These are phyloP conservation scores for Bombus difficillimus DNA, from an alignment of 1,140 invertebrate genomes.

Conservation along the genomic window DNA sequence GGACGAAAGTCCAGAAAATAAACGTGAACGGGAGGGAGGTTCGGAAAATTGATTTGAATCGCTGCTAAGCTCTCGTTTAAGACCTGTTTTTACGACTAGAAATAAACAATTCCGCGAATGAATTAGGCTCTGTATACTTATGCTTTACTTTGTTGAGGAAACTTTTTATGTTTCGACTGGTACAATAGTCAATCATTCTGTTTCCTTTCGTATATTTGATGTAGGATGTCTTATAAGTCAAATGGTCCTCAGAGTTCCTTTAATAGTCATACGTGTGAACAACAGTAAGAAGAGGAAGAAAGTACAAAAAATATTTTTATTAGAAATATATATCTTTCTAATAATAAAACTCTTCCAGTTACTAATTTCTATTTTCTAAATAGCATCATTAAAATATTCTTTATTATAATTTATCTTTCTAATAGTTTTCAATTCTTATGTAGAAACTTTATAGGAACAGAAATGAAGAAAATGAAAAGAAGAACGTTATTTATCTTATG, in stretches of 20 bases:
- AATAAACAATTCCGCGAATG: conserved; percentile 26
- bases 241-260: background rate
- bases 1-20: background rate
- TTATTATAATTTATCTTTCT: background rate
- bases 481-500: background rate
- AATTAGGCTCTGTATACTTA: conserved; percentile 2
- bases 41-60: conserved; percentile 2
- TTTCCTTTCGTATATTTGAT: background rate
- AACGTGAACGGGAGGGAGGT: background rate
- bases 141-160: background rate
- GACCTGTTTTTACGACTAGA: background rate
- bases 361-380: background rate
- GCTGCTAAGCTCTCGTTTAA: background rate
- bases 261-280: background rate
- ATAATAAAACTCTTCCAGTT: background rate
- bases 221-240: background rate
- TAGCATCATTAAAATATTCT: too few species aligned
- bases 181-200: too few species aligned
- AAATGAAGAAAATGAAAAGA: background rate
- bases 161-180: background rate
- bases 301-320: background rate
- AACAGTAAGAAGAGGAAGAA: background rate
- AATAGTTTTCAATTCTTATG: background rate
- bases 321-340: background rate
- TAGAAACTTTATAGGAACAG: background rate